Conservation (phyloP, 23 tunicate species). For the Botrylloides violaceus region DNA sequence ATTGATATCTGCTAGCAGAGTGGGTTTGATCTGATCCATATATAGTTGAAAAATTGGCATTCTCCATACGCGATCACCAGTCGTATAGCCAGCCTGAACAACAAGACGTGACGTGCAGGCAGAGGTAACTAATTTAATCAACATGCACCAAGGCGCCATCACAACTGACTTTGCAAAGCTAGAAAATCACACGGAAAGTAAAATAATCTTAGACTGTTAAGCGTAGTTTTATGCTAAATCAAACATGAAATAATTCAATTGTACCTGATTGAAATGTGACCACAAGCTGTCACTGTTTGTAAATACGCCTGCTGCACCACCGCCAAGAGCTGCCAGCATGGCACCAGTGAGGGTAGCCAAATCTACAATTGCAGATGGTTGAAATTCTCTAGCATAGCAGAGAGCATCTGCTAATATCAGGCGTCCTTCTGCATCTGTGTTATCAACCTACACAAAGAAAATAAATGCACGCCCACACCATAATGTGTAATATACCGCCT, state of each 20-base stretch:
- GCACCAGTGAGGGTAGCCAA: conserved; percentile 90
- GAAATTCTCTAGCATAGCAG: conserved; percentile 44
- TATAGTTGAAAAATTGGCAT: conserved; percentile 81
- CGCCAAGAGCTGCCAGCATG: conserved; percentile 69
- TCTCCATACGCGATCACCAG: conserved; percentile 91
- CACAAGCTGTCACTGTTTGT: conserved; percentile 47
- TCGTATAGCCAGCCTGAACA: conserved; percentile 44
- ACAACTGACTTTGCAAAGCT: too few relatives aligned
- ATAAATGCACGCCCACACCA: too few relatives aligned
- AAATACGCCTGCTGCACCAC: conserved; percentile 55
- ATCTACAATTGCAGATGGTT: conserved; percentile 60
- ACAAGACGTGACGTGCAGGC: neutral
- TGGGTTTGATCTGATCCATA: conserved; percentile 55
- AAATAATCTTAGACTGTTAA: too few relatives aligned
- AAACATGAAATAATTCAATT: too few relatives aligned
- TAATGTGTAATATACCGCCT: neutral
- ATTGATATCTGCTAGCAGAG: conserved; percentile 85
- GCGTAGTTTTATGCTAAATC: too few relatives aligned
- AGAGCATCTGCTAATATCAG: conserved; percentile 80
- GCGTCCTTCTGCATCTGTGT: conserved; percentile 97
- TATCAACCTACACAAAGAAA: conserved; percentile 47
- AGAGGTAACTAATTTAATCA: too few relatives aligned
- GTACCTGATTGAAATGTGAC: conserved; percentile 41
- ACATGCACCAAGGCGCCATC: too few relatives aligned
- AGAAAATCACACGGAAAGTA: too few relatives aligned